Base-by-base conservation (phyloP, 30 jellyfish, hydroid and myxozoan species). In the Chrysaora quinquecirrha region DNA sequence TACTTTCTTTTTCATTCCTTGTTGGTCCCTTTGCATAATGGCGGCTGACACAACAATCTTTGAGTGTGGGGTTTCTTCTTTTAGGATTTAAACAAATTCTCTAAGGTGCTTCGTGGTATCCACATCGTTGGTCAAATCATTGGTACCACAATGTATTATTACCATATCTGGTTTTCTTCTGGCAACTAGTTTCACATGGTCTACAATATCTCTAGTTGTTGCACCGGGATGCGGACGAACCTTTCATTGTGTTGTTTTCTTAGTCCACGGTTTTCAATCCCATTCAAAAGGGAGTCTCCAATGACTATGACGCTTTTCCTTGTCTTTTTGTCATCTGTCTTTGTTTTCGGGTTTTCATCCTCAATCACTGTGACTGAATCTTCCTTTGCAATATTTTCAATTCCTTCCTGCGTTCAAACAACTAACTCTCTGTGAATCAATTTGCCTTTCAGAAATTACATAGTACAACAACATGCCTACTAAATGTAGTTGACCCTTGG, bases 161-260 rank as follows among this genome's bases (percentile, higher is more conserved):
- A 70, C 33, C 34, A 34, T 9, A 23, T 34, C 62, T 3, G 82
- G 82, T 23, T 21, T 1, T 70, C 48, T 73, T 24, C 86, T 73
- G n/a, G 54, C 74, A 16, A 22, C 75, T 48, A 75, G 86, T 25
- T 54, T 73, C 28, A 73, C 23, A 34, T 73, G 58, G 19, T 48
- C 86, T 22, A 73, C 75, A 6, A 50, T 73, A 49, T 73, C 84
- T 20, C 43, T 47, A 1, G 75, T 73, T 12, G 75, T 50, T 34
- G 84, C 84, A 20, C 84, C 84, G n/a, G 84, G 47, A 30, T 73
- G 77, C 16, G 73, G 47, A 10, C 24, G 23, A 4, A 73, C 84
- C 43, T 23, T 1, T 34, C 84, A 47, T 73, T 50, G 75, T 73
- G 85, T 16, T 73, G 14, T 54, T 0, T 46, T 22, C 33, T 12